Conservation (phyloP, 2,113 vertebrate genomes). For the Lepisosteus oculatus region DNA sequence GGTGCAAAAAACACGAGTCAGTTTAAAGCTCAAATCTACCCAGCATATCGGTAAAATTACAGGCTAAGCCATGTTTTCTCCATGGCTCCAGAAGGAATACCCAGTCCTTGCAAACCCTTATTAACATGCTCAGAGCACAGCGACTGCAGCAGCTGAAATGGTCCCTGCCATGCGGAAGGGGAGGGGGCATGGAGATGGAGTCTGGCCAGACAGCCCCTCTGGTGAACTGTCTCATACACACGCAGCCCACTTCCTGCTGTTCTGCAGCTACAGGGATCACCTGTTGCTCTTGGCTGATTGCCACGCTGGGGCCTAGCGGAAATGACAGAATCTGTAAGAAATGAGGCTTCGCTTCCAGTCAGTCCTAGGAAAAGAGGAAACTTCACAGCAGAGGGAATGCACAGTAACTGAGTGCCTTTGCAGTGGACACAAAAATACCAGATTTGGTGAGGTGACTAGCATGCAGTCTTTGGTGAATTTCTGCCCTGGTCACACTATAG, state of each 20-base stretch:
- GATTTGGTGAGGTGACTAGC: not conserved
- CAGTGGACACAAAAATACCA: not conserved
- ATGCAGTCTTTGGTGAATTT: no score
- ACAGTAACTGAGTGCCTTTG: slow-evolving; percentile 21
- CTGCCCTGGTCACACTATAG: no score
- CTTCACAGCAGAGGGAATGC: slow-evolving; percentile 39
- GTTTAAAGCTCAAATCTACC: not conserved
- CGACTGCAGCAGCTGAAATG: not conserved
- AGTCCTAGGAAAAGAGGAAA: slow-evolving; percentile 44
- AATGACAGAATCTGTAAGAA: slow-evolving; percentile 82
- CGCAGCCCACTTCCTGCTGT: slow-evolving; percentile 76
- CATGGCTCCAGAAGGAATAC: slow-evolving; percentile 7
- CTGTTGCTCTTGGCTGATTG: slow-evolving; percentile 82
- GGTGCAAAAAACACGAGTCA: no score
- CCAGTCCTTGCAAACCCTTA: not conserved
- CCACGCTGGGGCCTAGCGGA: slow-evolving; percentile 77
- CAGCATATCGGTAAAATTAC: slow-evolving; percentile 4
- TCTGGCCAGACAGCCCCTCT: slow-evolving; percentile 69
- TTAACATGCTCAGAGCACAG: not conserved
- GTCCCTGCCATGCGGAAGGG: slow-evolving; percentile 1
- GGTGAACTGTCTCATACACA: slow-evolving; percentile 68
- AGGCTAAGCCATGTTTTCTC: not conserved
- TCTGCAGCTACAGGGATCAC: slow-evolving; percentile 75
- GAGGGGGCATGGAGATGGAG: slow-evolving; percentile 59
- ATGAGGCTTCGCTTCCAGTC: slow-evolving; percentile 69